Percentiles rank a stretch among this genome's conserved stretches.
phyloP scores from a whole-genome alignment of 2,888 invertebrate species.

The Caenorhabditis virilis region DNA sequence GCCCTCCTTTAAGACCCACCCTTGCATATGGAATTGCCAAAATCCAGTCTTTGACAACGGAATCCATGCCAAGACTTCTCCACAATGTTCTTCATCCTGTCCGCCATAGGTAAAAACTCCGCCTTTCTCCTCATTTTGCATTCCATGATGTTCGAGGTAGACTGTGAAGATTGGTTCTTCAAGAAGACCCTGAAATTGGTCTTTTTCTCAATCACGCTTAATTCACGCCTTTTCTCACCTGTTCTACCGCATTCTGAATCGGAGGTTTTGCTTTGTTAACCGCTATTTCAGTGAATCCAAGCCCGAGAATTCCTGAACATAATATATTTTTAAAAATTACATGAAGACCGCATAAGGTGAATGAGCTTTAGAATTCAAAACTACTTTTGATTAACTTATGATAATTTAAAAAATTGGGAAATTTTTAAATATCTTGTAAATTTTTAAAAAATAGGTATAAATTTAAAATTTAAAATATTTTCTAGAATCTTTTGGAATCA shows the following conservation, averaged over 20 bases:
- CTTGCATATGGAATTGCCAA: conserved; percentile 50
- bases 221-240: no score
- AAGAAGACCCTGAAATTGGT: conserved; percentile 37
- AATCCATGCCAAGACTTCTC: conserved; percentile 41
- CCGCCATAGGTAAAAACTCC: conserved; percentile 55
- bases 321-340: no score
- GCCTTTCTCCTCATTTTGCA: conserved; percentile 15
- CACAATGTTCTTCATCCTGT: conserved; percentile 48
- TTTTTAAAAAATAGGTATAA: no score
- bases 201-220: no score
- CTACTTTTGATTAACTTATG: no score
- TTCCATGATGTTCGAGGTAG: conserved; percentile 46
- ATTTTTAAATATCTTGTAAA: no score
- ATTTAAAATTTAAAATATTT: no score
- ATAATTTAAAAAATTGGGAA: no score
- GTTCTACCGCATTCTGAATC: conserved; percentile 69
- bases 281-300: conserved; percentile 70
- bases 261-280: conserved; percentile 70
- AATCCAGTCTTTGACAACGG: conserved; percentile 39
- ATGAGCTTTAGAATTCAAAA: no score
- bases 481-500: no score
- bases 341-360: no score
- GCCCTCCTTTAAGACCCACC: no score
- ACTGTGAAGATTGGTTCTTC: conserved; percentile 57
- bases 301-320: conserved; percentile 67